A percentile compares a stretch with the other conserved stretches of the same genome.
Conservation (phyloP, 2,888 invertebrate genomes). For the Therioaphis trifolii region DNA sequence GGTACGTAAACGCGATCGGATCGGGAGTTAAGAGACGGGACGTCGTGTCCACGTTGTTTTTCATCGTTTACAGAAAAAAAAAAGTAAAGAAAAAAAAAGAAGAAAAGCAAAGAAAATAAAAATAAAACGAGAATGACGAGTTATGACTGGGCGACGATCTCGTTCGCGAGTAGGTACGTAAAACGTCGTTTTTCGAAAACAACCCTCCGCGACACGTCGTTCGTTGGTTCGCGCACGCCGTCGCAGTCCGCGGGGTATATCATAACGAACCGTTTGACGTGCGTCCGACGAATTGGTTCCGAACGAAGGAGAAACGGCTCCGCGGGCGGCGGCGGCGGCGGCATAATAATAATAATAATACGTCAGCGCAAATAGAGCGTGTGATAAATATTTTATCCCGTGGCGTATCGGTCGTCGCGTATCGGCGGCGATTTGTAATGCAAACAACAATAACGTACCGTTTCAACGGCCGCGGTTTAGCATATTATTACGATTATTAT, state of each 20-base stretch:
- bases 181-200: not conserved
- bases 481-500: conserved; percentile 19
- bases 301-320: not conserved
- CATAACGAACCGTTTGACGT: not conserved
- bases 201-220: conserved; percentile 6
- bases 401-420: not conserved
- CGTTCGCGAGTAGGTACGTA: not conserved
- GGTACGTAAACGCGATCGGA: no score
- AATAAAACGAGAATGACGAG: no score
- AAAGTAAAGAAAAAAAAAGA: not conserved
- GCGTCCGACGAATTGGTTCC: conserved; percentile 6
- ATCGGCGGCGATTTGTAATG: conserved; percentile 31
- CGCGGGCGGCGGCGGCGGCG: not conserved
- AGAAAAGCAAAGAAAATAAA: no score
- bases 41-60: no score
- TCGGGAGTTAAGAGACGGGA: no score
- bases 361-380: conserved; percentile 50
- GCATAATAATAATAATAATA: not conserved
- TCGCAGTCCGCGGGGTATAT: not conserved
- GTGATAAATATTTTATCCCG: conserved; percentile 49
- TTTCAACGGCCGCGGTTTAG: conserved; percentile 34
- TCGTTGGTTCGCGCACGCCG: not conserved
- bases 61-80: no score
- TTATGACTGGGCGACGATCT: not conserved
- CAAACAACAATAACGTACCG: conserved; percentile 56